Base-by-base conservation (phyloP, 2,113 vertebrate genomes). In the Syngnathus scovelli region DNA sequence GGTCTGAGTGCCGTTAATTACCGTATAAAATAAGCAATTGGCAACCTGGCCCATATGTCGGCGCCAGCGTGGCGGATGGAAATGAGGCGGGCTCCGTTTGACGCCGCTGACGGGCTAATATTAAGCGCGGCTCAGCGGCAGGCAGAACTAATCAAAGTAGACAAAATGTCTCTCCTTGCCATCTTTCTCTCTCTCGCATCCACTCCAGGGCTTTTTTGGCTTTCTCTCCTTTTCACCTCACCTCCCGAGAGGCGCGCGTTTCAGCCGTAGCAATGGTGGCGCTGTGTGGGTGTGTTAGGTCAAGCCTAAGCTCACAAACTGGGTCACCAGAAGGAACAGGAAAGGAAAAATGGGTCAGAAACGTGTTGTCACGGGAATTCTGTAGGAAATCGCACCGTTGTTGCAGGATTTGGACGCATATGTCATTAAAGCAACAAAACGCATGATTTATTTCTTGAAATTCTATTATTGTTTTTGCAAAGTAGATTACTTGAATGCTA, bases 21-120 rank as follows among this genome's bases (percentile, higher is more conserved):
- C 87, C 89, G 79, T 90, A 80, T 89, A 87, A 91, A 90, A 89
- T 89, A 89, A 91, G 89, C 86, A 88, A 89, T 86, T 88, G 86
- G 84, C 87, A 82, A 85, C 78, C 75, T 68, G 81, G 74, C 85
- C 89, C 85, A 87, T 85, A 84, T 85, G 90, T 81, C 80, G 80
- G 76, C 71, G 69, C 74, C 49, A 74, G 78, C 66, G 79, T 72
- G 71, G 73, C 75, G 67, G 81, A 87, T 82, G 83, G 83, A 89
- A 86, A 86, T 83, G 74, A 88, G 87, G 85, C 64, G 70, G 80
- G 80, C 68, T 74, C 68, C 77, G 83, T 85, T 79, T 79, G 85
- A 88, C 80, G 85, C 82, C 77, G 83, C 80, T 84, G 84, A 70
- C 80, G 67, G 87, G 79, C 83, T 88, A 87, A 89, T 88, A 89